phyloP scores from a whole-genome alignment of 1,140 invertebrate species.

The Lamellibrachia luymesi region DNA sequence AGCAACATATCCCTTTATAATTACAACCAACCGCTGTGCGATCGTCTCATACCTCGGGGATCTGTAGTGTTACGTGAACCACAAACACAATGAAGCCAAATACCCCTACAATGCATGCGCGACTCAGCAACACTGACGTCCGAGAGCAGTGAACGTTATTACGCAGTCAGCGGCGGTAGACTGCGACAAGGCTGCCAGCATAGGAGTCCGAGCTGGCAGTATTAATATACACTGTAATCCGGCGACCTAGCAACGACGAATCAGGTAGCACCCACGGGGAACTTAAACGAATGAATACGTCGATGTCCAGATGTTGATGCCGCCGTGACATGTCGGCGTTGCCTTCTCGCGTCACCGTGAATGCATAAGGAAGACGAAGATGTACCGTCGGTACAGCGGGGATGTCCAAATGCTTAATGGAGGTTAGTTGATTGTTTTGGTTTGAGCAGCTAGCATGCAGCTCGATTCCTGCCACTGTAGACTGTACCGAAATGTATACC shows the following conservation, averaged over 20 bases:
- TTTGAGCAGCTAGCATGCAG: neutral
- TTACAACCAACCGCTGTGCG: neutral
- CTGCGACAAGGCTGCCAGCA: no score
- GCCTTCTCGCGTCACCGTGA: neutral
- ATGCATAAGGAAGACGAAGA: neutral
- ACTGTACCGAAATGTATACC: neutral
- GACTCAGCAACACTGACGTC: neutral
- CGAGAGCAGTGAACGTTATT: neutral
- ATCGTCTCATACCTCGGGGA: neutral
- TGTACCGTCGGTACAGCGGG: neutral
- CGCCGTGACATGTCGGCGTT: neutral
- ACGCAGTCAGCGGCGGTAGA: neutral
- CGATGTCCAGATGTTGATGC: neutral
- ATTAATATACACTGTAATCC: neutral
- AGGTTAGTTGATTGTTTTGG: neutral
- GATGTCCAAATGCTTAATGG: neutral
- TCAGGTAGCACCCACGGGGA: neutral
- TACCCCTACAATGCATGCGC: neutral
- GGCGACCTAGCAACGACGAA: neutral
- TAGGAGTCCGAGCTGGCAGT: no score
- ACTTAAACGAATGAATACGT: neutral
- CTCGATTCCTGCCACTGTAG: neutral
- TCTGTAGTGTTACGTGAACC: neutral
- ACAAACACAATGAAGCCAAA: neutral
- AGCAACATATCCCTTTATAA: neutral